Evolutionary conservation across 2,113 vertebrate species (phyloP).

Genomic region (Epinephelus cyanopodus): DNA sequence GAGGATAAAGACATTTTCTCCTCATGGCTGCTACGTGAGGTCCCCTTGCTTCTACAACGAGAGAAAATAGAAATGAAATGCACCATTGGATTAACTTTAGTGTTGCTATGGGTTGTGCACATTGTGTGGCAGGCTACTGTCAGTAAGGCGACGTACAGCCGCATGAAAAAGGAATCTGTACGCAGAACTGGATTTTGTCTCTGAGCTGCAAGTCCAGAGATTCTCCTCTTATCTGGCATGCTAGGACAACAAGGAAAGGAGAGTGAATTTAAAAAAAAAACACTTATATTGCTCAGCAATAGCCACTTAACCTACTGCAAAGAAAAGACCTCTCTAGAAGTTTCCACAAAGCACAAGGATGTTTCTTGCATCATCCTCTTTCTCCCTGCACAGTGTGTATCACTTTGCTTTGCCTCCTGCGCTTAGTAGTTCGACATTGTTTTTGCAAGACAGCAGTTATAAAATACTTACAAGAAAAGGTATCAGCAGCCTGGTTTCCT

Average conservation of each 20-base stretch:
- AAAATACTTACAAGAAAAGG: conserved; percentile 45
- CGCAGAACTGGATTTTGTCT: conserved; percentile 44
- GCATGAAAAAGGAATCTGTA: conserved; percentile 37
- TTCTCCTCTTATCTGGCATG: conserved; percentile 22
- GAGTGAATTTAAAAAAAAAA: conserved; percentile 36
- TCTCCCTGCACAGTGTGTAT: not conserved
- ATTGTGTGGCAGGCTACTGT: conserved; percentile 58
- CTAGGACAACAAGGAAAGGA: conserved; percentile 31
- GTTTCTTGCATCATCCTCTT: conserved; percentile 34
- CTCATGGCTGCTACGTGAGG: conserved; percentile 33
- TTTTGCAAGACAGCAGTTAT: conserved; percentile 39
- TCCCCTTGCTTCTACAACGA: conserved; percentile 38
- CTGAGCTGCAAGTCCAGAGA: conserved; percentile 11
- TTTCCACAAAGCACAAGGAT: conserved; percentile 23
- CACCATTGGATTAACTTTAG: conserved; percentile 65
- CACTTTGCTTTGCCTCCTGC: conserved; percentile 26
- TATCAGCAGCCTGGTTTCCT: conserved; percentile 25
- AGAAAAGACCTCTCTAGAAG: conserved; percentile 37
- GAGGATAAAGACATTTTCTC: conserved; percentile 54
- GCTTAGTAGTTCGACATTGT: not conserved
- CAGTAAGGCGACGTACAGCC: conserved; percentile 44
- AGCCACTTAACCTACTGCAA: conserved; percentile 36
- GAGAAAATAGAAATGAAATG: conserved; percentile 65
- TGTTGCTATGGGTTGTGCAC: conserved; percentile 28
- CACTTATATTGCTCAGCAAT: conserved; percentile 33